Conservation (phyloP, 2,113 vertebrate genomes). For the Kryptolebias marmoratus region DNA sequence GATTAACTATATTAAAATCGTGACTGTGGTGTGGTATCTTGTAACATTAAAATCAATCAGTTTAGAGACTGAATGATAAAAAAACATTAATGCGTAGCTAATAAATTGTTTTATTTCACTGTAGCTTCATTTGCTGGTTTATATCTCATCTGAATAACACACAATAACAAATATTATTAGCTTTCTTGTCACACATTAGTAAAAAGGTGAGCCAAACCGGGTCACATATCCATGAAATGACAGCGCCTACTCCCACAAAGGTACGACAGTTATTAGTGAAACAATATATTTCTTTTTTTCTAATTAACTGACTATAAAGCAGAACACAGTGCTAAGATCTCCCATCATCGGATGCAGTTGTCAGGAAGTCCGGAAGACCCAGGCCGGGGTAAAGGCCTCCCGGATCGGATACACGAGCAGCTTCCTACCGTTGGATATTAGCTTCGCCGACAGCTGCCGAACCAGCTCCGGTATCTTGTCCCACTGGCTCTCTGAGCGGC, state of each 20-base stretch:
- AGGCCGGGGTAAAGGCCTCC: constrained; percentile 52
- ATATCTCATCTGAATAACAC: not conserved
- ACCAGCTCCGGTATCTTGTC: constrained; percentile 92
- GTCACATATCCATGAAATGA: not conserved
- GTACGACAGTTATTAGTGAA: not conserved
- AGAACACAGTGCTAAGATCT: not conserved
- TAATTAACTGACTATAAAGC: not conserved
- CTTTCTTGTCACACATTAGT: not conserved
- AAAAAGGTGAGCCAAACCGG: not conserved
- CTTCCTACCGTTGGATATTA: constrained; percentile 89
- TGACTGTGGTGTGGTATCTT: not conserved
- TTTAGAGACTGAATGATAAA: not conserved
- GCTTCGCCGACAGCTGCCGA: constrained; percentile 90
- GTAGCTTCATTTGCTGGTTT: not conserved
- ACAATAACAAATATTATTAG: not conserved
- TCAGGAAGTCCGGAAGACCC: constrained; percentile 72
- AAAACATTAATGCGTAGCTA: not conserved
- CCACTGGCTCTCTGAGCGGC: constrained; percentile 91
- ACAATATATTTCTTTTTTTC: not conserved
- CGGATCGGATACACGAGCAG: not conserved
- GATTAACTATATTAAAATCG: not conserved
- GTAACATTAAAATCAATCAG: not conserved
- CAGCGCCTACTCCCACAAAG: not conserved
- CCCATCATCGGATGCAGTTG: not conserved
- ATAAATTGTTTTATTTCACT: not conserved